Evolutionary conservation across 2,797 vertebrate species (phyloP).

Genomic region (Falco peregrinus): DNA sequence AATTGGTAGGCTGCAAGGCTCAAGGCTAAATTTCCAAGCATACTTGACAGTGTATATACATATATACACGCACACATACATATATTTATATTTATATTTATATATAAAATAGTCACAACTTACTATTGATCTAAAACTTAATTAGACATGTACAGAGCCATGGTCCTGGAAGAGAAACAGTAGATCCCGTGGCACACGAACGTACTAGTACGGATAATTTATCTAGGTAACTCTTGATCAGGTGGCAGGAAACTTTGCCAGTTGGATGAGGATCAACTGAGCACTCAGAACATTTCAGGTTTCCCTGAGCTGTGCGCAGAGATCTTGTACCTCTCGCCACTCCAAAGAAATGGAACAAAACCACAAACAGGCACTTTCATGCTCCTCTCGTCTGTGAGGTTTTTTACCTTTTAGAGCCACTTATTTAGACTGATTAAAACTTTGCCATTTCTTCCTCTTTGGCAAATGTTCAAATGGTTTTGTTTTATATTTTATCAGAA

Average conservation of each 20-base stretch:
- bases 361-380: neutral
- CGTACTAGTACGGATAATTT: neutral
- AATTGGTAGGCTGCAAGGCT: neutral
- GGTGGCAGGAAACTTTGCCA: neutral
- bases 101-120: neutral
- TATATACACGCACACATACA: neutral
- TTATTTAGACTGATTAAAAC: neutral
- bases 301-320: no score
- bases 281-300: neutral
- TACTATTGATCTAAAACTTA: neutral
- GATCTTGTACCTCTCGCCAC: neutral
- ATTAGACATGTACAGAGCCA: neutral
- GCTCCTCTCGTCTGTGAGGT: neutral
- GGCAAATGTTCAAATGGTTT: neutral
- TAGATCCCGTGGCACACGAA: neutral
- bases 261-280: neutral
- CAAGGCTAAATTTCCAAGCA: neutral
- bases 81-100: neutral
- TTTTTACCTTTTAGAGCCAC: neutral
- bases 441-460: neutral
- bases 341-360: neutral
- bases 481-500: neutral
- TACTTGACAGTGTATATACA: accelerated
- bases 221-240: neutral
- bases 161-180: neutral